Base-by-base conservation (phyloP, 2,888 invertebrate genomes). In the Ryuthela nishihirai region DNA sequence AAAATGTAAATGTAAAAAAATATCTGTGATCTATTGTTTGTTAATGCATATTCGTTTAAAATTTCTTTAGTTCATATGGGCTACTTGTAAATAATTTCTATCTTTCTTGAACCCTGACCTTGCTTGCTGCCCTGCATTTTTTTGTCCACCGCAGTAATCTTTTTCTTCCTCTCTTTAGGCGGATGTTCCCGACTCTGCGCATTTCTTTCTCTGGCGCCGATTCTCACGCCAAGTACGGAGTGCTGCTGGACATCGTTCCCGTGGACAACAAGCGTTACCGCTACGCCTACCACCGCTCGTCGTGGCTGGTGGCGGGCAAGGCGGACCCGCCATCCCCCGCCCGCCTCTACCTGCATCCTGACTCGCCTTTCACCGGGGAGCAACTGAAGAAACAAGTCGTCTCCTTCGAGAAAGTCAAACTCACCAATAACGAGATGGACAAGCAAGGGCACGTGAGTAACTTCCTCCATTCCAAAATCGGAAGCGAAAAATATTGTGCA, bases 351-450 rank as follows among this genome's bases (percentile, higher is more conserved):
- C 85, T 91, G 52, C 97, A 97, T 79, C 97, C 97, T 34, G 97
- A 98, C 78, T 90, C 92, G 56, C 95, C 97, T 61, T 94, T 88
- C 78, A 88, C 88, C 69, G 92, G 92, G 43, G 94, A 95, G 73
- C 94, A 95, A 76, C 83, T 97, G 70, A 83, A 88, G 73, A 94
- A 95, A 77, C 94, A 95, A 79, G 91, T 94, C 72, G 90, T 97
- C 71, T 93, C 94, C 69, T 97, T 97, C 78, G 97, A 98, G 79
- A 97, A 97, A 79, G 90, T 95, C 76, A 97, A 97, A 77, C 83
- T 97, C 71, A 97, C 97, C 73, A 98, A 97, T 78, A 97, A 97
- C 77, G 94, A 95, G 78, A 88, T 95, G 87, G 93, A 93, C 75
- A 89, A 91, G 73, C 87, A 88, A 71, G 93, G 92, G 74, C 92